Conservation (phyloP, 2,888 invertebrate species). For the Rhopalosiphum nymphaeae region DNA sequence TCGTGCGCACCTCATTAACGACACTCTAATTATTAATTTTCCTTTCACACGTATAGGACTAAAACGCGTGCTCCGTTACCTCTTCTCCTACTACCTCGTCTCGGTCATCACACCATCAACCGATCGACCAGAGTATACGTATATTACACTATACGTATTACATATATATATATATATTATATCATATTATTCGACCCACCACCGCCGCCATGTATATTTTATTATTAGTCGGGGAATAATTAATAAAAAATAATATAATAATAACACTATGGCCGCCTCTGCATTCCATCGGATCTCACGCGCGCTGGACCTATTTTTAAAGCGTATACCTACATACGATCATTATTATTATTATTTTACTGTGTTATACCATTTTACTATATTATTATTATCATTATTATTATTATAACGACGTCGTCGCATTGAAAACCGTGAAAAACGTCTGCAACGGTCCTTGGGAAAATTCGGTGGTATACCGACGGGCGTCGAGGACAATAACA, state of each 20-base stretch:
- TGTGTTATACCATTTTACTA: not conserved
- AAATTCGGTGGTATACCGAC: not conserved
- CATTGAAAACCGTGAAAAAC: slow-evolving; percentile 60
- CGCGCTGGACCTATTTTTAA: not conserved
- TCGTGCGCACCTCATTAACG: slow-evolving; percentile 65
- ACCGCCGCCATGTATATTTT: not conserved
- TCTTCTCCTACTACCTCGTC: not conserved
- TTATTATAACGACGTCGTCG: not conserved
- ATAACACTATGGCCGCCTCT: not conserved
- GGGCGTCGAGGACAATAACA: not conserved
- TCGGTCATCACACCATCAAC: not conserved
- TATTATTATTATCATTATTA: slow-evolving; percentile 1
- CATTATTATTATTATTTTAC: not conserved
- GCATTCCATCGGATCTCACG: slow-evolving; percentile 46
- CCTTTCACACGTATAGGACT: slow-evolving; percentile 46
- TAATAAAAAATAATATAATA: slow-evolving; percentile 48
- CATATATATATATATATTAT: not conserved
- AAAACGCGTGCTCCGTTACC: slow-evolving; percentile 23
- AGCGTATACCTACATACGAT: too few relatives aligned
- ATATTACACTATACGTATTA: not conserved
- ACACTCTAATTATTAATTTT: slow-evolving; percentile 64
- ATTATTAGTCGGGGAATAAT: slow-evolving; percentile 49
- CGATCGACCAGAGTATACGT: not conserved
- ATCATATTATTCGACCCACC: not conserved
- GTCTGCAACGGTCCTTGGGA: slow-evolving; percentile 25